phyloP scores from a whole-genome alignment of 2,888 invertebrate genomes.

The Drosophila neutralis region DNA sequence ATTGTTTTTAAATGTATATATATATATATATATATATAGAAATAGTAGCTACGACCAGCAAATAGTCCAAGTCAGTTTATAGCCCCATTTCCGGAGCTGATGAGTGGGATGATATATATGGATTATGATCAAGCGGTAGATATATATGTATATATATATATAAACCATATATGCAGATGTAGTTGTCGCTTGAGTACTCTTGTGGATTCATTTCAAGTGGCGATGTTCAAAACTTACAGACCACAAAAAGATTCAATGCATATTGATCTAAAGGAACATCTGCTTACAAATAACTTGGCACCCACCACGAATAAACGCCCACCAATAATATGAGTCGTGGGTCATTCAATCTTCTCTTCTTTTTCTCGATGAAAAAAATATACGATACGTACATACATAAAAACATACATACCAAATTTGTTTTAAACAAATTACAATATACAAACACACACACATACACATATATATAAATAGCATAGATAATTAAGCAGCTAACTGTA shows the following conservation, averaged over 20 bases:
- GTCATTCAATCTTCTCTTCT: neutral
- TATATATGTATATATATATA: slow-evolving; percentile 25
- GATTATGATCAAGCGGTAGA: slow-evolving; percentile 43
- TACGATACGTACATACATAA: slow-evolving; percentile 36
- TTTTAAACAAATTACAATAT: slow-evolving; percentile 54
- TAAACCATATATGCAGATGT: slow-evolving; percentile 11
- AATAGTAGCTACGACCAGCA: slow-evolving; percentile 63
- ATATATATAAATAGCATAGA: slow-evolving; percentile 45
- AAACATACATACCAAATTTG: slow-evolving; percentile 49
- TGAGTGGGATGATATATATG: slow-evolving; percentile 30
- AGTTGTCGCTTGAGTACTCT: slow-evolving; percentile 33
- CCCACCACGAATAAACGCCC: slow-evolving; percentile 4
- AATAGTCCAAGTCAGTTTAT: slow-evolving; percentile 54
- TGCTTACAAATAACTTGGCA: slow-evolving; percentile 27
- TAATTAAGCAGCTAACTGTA: slow-evolving; percentile 61
- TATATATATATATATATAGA: slow-evolving; percentile 36
- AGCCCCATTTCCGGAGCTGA: slow-evolving; percentile 27
- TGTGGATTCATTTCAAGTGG: slow-evolving; percentile 22
- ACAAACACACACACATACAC: slow-evolving; percentile 17
- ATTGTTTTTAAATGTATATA: slow-evolving; percentile 10
- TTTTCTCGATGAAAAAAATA: slow-evolving; percentile 26
- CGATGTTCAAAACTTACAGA: slow-evolving; percentile 28
- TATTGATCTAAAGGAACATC: slow-evolving; percentile 26
- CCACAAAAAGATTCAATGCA: slow-evolving; percentile 20
- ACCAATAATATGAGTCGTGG: slow-evolving; percentile 12